These are phyloP conservation scores for Chrysolina oricalcia DNA, from an alignment of 2,888 invertebrate genomes.

Conservation along the genomic window DNA sequence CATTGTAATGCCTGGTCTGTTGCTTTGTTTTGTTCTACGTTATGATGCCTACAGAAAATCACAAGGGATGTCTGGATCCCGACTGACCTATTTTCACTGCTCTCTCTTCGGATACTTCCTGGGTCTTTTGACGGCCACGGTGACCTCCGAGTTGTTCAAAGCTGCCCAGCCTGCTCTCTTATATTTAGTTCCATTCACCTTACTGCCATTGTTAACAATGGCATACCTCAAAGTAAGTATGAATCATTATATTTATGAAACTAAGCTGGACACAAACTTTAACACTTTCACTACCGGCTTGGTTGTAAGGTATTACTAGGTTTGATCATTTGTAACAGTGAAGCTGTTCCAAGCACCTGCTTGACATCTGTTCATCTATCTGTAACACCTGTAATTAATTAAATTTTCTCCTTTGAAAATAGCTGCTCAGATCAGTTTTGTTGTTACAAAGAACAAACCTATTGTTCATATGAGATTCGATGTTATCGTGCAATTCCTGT, in stretches of 20 bases:
- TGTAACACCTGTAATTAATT: too few relatives aligned
- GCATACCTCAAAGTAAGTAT: constrained; percentile 92
- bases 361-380: too few relatives aligned
- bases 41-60: constrained; percentile 98
- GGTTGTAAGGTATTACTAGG: too few relatives aligned
- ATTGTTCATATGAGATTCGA: too few relatives aligned
- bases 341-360: too few relatives aligned
- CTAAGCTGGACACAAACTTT: neutral
- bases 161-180: constrained; percentile 98
- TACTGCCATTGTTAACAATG: constrained; percentile 96
- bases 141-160: constrained; percentile 98
- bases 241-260: neutral
- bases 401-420: too few relatives aligned
- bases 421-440: too few relatives aligned
- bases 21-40: constrained; percentile 96
- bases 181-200: constrained; percentile 97
- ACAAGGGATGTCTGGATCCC: constrained; percentile 77
- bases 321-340: too few relatives aligned
- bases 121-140: constrained; percentile 96
- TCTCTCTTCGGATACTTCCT: constrained; percentile 97
- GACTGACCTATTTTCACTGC: constrained; percentile 97
- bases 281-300: too few relatives aligned
- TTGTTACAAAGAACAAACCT: too few relatives aligned
- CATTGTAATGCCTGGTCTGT: constrained; percentile 95
- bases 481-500: too few relatives aligned